Evolutionary conservation across 2,797 vertebrate species (phyloP).

Genomic region (Jordanella pulchra): DNA sequence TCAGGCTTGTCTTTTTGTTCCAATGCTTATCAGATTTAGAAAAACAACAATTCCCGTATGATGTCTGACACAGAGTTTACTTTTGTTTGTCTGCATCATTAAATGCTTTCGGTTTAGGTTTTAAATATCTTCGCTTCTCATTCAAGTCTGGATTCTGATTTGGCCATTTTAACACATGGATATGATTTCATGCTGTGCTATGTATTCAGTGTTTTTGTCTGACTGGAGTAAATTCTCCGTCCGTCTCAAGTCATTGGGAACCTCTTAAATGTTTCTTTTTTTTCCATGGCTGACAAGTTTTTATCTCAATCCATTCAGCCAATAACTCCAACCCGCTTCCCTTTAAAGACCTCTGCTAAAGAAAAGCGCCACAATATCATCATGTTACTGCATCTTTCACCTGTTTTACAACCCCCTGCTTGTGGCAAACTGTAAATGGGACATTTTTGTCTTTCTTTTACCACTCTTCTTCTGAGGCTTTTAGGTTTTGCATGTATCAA

Average conservation of each 20-base stretch:
- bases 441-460: not conserved
- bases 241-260: not conserved
- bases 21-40: slow-evolving; percentile 38
- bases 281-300: not conserved
- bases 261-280: not conserved
- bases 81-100: slow-evolving; percentile 13
- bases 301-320: not conserved
- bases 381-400: not conserved
- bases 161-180: too few relatives aligned
- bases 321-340: not conserved
- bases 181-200: not conserved
- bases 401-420: too few relatives aligned
- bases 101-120: slow-evolving; percentile 16
- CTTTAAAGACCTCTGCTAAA: not conserved
- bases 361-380: not conserved
- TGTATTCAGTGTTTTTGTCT: not conserved
- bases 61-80: slow-evolving; percentile 16
- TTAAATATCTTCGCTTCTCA: slow-evolving; percentile 9
- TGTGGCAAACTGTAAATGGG: not conserved
- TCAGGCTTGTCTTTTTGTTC: slow-evolving; percentile 40
- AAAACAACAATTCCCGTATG: slow-evolving; percentile 25
- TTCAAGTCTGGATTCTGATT: too few relatives aligned
- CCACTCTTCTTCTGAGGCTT: not conserved
- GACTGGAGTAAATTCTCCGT: too few relatives aligned
- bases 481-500: too few relatives aligned